These are phyloP conservation scores for Cryptosula pallasiana DNA, from an alignment of 2,888 invertebrate species.

Conservation along the genomic window DNA sequence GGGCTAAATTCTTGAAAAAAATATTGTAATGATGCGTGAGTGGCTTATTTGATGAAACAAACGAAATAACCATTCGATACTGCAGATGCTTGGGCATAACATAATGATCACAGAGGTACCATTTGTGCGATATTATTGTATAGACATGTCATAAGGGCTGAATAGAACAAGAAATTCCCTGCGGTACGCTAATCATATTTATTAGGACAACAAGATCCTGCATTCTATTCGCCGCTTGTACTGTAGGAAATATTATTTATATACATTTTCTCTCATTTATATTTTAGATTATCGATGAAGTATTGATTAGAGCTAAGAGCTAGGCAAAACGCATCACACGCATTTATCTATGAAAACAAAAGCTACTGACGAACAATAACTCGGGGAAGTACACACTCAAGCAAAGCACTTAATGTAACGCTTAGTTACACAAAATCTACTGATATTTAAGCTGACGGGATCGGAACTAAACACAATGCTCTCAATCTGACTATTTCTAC, in stretches of 20 bases:
- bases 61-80: constrained; percentile 27
- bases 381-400: too few relatives aligned
- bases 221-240: background rate
- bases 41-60: too few relatives aligned
- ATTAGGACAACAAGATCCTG: background rate
- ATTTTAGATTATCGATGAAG: background rate
- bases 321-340: too few relatives aligned
- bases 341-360: too few relatives aligned
- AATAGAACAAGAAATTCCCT: background rate
- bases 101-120: constrained; percentile 31
- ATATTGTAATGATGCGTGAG: too few relatives aligned
- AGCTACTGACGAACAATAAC: too few relatives aligned
- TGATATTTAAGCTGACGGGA: too few relatives aligned
- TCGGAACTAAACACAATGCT: too few relatives aligned
- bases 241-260: background rate
- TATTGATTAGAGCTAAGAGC: background rate
- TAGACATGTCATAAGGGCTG: background rate
- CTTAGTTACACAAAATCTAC: too few relatives aligned
- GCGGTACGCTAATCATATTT: background rate
- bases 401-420: too few relatives aligned
- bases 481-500: background rate
- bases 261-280: background rate
- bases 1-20: too few relatives aligned
- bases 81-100: constrained; percentile 30
- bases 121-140: constrained; percentile 27